Evolutionary conservation across 2,888 invertebrate species (phyloP).

Genomic region (Metacarcinus magister): DNA sequence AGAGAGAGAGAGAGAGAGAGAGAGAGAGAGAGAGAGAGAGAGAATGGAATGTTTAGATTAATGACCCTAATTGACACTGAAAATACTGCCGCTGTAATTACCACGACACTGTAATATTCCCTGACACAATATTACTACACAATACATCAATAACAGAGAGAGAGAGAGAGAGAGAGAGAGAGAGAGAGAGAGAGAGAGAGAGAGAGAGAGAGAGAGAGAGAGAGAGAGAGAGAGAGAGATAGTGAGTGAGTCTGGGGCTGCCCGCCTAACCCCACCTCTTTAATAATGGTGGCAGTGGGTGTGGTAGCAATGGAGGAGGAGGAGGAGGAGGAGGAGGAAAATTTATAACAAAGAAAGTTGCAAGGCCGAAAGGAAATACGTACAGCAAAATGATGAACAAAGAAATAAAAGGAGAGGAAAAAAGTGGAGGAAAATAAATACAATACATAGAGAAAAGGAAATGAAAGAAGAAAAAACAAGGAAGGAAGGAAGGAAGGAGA

Average conservation of each 20-base stretch:
- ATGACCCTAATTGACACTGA: too few relatives aligned
- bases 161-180: constrained; percentile 38
- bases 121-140: not conserved
- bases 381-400: not conserved
- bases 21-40: constrained; percentile 50
- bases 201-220: constrained; percentile 10
- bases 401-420: not conserved
- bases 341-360: not conserved
- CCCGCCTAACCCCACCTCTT: constrained; percentile 31
- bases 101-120: not conserved
- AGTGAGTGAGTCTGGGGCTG: not conserved
- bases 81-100: not conserved
- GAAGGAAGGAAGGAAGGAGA: not conserved
- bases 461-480: not conserved
- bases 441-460: not conserved
- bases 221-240: not conserved
- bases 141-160: not conserved
- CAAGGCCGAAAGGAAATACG: not conserved
- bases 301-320: not conserved
- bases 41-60: not conserved
- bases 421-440: not conserved
- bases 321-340: not conserved
- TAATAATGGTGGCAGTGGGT: constrained; percentile 28
- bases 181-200: not conserved
- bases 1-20: constrained; percentile 61